Percentiles rank a stretch among this genome's conserved stretches.
Conservation (phyloP, 2,797 vertebrate genomes). For the Toxotes lorentzi region DNA sequence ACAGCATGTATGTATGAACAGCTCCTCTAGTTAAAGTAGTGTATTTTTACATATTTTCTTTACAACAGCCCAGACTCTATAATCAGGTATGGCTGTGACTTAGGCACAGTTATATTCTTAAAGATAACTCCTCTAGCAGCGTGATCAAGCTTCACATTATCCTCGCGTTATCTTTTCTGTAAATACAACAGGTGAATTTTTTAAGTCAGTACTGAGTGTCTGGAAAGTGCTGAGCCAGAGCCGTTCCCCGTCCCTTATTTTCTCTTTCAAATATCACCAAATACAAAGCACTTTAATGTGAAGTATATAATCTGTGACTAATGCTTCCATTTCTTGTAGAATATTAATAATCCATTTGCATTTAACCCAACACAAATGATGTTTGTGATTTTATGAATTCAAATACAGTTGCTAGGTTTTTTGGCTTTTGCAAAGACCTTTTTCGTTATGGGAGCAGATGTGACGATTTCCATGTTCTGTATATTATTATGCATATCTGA, state of each 20-base stretch:
- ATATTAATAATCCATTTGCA: slow-evolving; percentile 84
- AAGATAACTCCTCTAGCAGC: slow-evolving; percentile 17
- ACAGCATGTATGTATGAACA: slow-evolving; percentile 8
- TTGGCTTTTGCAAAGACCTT: slow-evolving; percentile 63
- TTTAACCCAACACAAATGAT: slow-evolving; percentile 73
- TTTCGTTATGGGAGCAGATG: slow-evolving; percentile 77
- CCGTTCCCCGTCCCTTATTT: slow-evolving; percentile 52
- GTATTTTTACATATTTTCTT: slow-evolving; percentile 15
- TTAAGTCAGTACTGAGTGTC: slow-evolving; percentile 40
- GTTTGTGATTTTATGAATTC: slow-evolving; percentile 80
- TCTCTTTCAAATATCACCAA: slow-evolving; percentile 73
- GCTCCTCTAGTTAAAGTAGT: background rate
- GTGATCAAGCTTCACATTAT: slow-evolving; percentile 20
- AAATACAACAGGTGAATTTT: slow-evolving; percentile 25
- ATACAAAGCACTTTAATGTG: slow-evolving; percentile 79
- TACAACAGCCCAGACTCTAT: background rate
- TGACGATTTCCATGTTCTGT: slow-evolving; percentile 68
- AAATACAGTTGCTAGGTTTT: slow-evolving; percentile 69
- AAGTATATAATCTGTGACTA: slow-evolving; percentile 82
- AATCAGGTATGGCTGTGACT: background rate
- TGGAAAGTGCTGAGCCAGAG: slow-evolving; percentile 59
- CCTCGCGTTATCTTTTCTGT: slow-evolving; percentile 14
- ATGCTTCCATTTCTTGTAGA: slow-evolving; percentile 76
- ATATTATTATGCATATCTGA: slow-evolving; percentile 78
- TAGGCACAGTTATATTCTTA: slow-evolving; percentile 4